Base-by-base conservation (phyloP, 2,113 vertebrate species). In the Uropsilus gracilis region DNA sequence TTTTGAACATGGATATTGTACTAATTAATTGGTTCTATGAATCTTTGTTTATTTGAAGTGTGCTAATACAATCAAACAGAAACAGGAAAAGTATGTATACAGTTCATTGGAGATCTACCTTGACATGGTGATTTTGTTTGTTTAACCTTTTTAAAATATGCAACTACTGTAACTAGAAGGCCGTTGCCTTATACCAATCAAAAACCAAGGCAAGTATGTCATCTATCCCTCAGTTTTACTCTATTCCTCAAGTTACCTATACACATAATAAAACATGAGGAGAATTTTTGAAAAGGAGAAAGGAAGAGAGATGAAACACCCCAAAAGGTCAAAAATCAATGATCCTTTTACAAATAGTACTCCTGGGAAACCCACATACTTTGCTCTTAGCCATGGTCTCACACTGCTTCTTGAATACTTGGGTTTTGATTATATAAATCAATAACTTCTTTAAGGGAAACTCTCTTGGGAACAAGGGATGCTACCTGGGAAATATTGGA, bases 301-400 rank as follows among this genome's bases (percentile, higher is more conserved):
- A 97, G 84, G 96, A 91, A 97, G 93, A 97, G 83, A 98, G 96
- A 98, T 97, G 94, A 97, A 95, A 91, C 93, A 98, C 80, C 97
- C 97, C 96, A 97, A 98, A 98, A 98, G 97, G 98, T 98, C 97
- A 98, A 97, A 96, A 98, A 98, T 98, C 98, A 98, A 98, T 98
- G 98, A 97, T 98, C 93, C 91, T 98, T 98, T 98, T 97, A 97
- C 92, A 97, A 96, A 97, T 97, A 95, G 93, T 83, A 97, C 98
- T 97, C 97, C 93, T 97, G 97, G 97, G 98, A 98, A 98, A 97
- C 94, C 55, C 77, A 91, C 92, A 96, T 94, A 94, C 96, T 97
- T 98, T 97, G 97, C 94, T 95, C 96, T 98, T 94, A 98, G 95
- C 90, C 95, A 96, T 77, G 95, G 95, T 95, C 95, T 97, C 96